phyloP scores from a whole-genome alignment of 1,140 invertebrate species.

The Rhopalosiphum padi region DNA sequence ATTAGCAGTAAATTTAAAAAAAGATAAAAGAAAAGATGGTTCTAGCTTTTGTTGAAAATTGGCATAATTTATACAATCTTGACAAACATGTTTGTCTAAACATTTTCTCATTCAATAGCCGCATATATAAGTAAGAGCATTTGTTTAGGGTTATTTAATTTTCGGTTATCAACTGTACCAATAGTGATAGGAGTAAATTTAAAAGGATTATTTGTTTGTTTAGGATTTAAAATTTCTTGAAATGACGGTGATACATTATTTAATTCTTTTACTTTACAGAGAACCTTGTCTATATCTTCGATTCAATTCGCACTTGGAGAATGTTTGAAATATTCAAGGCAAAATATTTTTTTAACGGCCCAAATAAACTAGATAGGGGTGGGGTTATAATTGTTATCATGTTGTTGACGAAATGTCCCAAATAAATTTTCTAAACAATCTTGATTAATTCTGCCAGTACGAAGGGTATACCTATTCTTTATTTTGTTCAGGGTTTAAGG shows the following conservation, averaged over 20 bases:
- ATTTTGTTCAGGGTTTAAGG: not conserved
- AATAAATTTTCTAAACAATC: not conserved
- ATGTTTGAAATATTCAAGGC: not conserved
- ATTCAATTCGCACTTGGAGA: not conserved
- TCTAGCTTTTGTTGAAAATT: not conserved
- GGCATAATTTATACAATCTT: not conserved
- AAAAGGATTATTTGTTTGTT: not conserved
- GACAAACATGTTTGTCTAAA: not conserved
- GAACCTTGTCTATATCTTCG: not conserved
- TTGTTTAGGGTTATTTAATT: not conserved
- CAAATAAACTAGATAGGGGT: not conserved
- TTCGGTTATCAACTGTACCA: not conserved
- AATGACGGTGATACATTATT: not conserved
- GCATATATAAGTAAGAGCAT: not conserved
- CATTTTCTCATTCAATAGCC: not conserved
- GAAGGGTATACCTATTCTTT: not conserved
- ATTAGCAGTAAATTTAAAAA: not conserved
- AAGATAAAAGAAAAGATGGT: not conserved
- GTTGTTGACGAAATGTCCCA: not conserved
- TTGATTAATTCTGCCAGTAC: not conserved
- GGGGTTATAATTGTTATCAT: not conserved
- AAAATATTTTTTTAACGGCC: slow-evolving; percentile 9
- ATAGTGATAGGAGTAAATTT: not conserved
- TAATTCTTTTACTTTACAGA: not conserved
- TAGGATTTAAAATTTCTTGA: not conserved